phyloP scores from a whole-genome alignment of 2,888 invertebrate genomes.

The Andricus curvator region DNA sequence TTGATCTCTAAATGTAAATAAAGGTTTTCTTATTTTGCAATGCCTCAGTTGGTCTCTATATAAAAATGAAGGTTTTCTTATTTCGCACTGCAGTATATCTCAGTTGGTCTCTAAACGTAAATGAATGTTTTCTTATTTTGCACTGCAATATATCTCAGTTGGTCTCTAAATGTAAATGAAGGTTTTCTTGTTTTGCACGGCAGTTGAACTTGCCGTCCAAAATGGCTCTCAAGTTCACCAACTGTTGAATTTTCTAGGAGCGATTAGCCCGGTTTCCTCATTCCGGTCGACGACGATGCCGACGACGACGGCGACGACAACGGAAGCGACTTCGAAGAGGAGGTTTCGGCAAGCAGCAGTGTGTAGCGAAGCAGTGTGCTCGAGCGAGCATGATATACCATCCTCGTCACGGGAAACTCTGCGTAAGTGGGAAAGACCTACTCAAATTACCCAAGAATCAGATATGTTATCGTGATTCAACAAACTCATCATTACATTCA shows the following conservation, averaged over 20 bases:
- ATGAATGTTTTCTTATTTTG: no score
- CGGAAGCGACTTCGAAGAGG: slow-evolving; percentile 52
- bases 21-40: no score
- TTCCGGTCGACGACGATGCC: slow-evolving; percentile 33
- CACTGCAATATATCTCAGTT: no score
- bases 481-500: slow-evolving; percentile 20
- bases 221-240: no score
- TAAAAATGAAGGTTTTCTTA: no score
- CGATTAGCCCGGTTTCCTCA: slow-evolving; percentile 50
- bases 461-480: slow-evolving; percentile 29
- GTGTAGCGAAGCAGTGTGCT: slow-evolving; percentile 61
- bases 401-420: slow-evolving; percentile 55
- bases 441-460: slow-evolving; percentile 30
- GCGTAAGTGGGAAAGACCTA: slow-evolving; percentile 49
- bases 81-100: no score
- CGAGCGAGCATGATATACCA: slow-evolving; percentile 61
- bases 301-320: slow-evolving; percentile 43
- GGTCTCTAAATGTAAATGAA: no score
- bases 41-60: no score
- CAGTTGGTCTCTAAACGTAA: no score
- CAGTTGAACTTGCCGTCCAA: no score
- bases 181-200: no score
- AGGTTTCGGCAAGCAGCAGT: slow-evolving; percentile 54
- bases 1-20: no score
- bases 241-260: background rate